These are phyloP conservation scores for Perca fluviatilis DNA, from an alignment of 2,113 vertebrate species.

Conservation along the genomic window DNA sequence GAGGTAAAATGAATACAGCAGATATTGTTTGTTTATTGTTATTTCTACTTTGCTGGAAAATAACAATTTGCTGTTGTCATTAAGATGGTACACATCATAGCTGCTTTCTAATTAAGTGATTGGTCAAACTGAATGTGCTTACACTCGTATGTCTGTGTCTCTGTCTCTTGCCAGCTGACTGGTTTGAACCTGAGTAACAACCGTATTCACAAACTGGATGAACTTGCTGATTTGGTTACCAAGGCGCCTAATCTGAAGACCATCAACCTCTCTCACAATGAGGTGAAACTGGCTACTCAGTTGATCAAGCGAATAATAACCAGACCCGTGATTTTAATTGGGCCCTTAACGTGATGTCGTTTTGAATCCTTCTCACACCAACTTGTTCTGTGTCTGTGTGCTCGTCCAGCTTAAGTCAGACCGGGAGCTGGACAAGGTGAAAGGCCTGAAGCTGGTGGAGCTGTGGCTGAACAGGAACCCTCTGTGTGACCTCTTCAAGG, in stretches of 20 bases:
- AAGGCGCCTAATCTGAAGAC: conserved; percentile 89
- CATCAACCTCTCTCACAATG: conserved; percentile 90
- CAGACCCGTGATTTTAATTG: no score
- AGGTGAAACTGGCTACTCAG: conserved; percentile 77
- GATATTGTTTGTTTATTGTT: neutral
- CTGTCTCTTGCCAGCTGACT: conserved; percentile 78
- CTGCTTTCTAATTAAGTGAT: neutral
- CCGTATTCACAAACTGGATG: conserved; percentile 87
- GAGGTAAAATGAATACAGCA: conserved; percentile 81
- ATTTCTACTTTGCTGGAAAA: no score
- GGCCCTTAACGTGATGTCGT: neutral
- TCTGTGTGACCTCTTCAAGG: conserved; percentile 88
- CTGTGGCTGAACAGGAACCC: conserved; percentile 91
- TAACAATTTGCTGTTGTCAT: neutral
- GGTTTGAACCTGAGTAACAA: conserved; percentile 91
- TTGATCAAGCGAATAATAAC: neutral
- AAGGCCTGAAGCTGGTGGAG: conserved; percentile 90
- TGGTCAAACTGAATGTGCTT: neutral
- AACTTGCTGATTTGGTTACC: conserved; percentile 84
- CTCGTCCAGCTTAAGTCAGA: conserved; percentile 87
- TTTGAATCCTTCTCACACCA: neutral
- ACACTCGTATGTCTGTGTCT: neutral
- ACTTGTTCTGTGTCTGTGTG: neutral
- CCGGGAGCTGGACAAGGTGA: conserved; percentile 90
- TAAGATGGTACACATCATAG: neutral